Evolutionary conservation across 1,140 invertebrate species (phyloP), one percentile per base, ranked within the genome.

Genomic region (Macrobrachium rosenbergii): DNA sequence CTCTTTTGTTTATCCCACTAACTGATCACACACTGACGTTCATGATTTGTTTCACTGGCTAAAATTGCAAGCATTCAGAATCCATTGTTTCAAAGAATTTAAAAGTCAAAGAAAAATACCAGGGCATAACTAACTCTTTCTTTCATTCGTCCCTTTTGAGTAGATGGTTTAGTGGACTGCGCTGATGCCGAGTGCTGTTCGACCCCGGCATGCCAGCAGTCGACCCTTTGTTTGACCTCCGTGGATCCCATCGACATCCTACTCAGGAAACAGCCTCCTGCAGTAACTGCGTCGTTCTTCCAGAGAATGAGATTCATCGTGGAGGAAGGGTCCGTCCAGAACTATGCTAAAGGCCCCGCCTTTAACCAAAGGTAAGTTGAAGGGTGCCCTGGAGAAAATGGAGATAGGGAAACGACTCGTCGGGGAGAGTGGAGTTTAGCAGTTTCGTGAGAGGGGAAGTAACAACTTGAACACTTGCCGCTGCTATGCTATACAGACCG

Each of bases 271-370:
- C 97, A 99, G 91, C 97, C 98, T 2, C 97, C 98, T 2, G 96
- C 97, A 21, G 97, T 98, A 88, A 98, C 98, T 0, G 98, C 98
- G 0, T 98, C 98, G 0, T 99, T 99, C 94, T 99, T 98, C 92
- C 97, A 99, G 92, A 95, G 97, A 91, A 98, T 99, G 96, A 97
- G 98, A 91, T 99, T 99, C 93, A 94, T 99, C 64, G 98, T 99
- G 89, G 98, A 99, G 92, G 97, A 99, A 92, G 97, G 97, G 91
- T 98, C 98, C 92, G 94, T 99, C 21, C 98, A 99, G 92, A 98
- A 97, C 92, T 99, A 99, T 92, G 98, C 98, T 21, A 95, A 97
- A 89, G 95, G 96, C 90, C 96, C 97, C 91, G 96, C 96, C 10
- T 99, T 99, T 93, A 99, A 99, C 93, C 97, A 98, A 93, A 99